Evolutionary conservation across 2,888 invertebrate species (phyloP), one percentile per base, ranked within the genome.

Genomic region (Strigamia transsilvanica): DNA sequence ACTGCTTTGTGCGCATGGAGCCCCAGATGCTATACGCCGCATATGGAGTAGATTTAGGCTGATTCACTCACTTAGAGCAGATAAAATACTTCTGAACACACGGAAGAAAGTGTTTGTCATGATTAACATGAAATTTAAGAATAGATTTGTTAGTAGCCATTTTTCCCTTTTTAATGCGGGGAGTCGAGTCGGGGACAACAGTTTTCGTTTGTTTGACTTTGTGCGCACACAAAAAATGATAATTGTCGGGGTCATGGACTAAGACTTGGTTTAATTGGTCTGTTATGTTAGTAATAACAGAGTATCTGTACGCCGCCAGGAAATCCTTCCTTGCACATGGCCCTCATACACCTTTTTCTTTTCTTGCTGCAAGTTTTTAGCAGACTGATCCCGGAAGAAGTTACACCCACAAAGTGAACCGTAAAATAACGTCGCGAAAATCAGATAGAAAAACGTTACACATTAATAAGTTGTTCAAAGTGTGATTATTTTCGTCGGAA

Each of bases 301-400:
- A 66, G 27, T 66, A 66, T 32, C 32, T 66, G 23, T 66, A 32
- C 66, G 66, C 66, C 66, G 66, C 66, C 66, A 66, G 66, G 66
- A 66, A 66, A 66, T 61, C 66, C 66, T 66, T 32, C 66, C 66
- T 10, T 66, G 66, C 66, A 66, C 66, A 66, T 66, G 66, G 66
- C 66, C 66, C 66, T 51, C 15, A n/a, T 51, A n/a, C 51, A 18
- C 34, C 34, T 51, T 51, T 51, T 51, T 51, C 51, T 51, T 51
- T 51, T 51, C 66, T 23, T 27, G 2, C 3, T 23, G 23, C 27
- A 66, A 23, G 27, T 66, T 51, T 51, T 51, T 51, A 51, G n/a
- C 51, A 32, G 66, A 23, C 23, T 15, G 66, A 66, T 66, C 66
- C 66, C 66, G 66, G 66, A 66, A 66, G 66, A 66, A 66, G 51